Evolutionary conservation across 1,140 invertebrate genomes (phyloP).

Genomic region (Chelonus insularis): DNA sequence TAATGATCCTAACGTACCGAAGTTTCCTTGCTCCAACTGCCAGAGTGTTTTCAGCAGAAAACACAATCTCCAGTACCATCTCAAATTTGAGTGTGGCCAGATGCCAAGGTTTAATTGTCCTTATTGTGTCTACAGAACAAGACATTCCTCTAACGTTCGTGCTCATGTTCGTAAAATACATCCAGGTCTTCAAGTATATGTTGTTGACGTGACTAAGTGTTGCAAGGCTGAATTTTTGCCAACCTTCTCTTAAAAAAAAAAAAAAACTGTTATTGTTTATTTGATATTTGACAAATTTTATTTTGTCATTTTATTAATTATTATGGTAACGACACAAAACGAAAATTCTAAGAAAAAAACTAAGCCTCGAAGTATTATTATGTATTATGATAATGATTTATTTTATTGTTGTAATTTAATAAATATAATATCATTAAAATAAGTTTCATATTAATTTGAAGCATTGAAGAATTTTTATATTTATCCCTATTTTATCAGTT

Average conservation of each 20-base stretch:
- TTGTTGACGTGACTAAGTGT: slow-evolving; percentile 21
- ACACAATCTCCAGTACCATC: slow-evolving; percentile 65
- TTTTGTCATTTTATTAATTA: no score
- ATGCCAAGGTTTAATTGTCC: slow-evolving; percentile 65
- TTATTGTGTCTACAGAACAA: slow-evolving; percentile 58
- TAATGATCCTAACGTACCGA: slow-evolving; percentile 18
- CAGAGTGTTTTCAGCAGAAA: slow-evolving; percentile 63
- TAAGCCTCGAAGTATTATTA: no score
- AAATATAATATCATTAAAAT: no score
- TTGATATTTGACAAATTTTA: no score
- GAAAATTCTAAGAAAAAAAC: no score
- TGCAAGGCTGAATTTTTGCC: slow-evolving; percentile 27
- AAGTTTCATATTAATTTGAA: no score
- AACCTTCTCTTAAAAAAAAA: slow-evolving; percentile 24
- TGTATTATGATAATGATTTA: no score
- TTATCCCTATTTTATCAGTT: no score
- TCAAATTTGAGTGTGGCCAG: slow-evolving; percentile 65
- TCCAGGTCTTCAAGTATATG: slow-evolving; percentile 30
- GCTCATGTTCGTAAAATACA: slow-evolving; percentile 51
- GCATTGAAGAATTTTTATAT: no score
- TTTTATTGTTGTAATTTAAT: no score
- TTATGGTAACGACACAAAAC: no score
- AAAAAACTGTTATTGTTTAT: no score
- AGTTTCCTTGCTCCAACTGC: slow-evolving; percentile 68
- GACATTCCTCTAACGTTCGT: slow-evolving; percentile 57